Evolutionary conservation across 2,797 vertebrate genomes (phyloP).

Genomic region (Sebastes minor): DNA sequence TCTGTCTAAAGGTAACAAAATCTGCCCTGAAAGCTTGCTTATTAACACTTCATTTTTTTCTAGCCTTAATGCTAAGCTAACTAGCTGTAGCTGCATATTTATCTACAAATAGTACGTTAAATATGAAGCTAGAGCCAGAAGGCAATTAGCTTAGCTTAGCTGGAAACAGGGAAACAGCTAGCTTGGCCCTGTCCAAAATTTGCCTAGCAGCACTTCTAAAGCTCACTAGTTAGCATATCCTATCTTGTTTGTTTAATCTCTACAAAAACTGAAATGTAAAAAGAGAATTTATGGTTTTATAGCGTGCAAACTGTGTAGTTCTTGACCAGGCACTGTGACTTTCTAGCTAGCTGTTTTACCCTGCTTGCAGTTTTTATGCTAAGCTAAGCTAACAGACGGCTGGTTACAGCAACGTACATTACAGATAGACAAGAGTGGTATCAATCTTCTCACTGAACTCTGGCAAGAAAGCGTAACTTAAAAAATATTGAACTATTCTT

Average conservation of each 20-base stretch:
- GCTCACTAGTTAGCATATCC: not conserved
- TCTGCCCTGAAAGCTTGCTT: not conserved
- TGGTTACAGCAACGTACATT: not conserved
- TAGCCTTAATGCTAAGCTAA: not conserved
- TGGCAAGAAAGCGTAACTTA: not conserved
- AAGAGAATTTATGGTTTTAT: not conserved
- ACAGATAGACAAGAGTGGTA: not conserved
- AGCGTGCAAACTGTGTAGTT: not conserved
- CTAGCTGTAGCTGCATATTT: not conserved
- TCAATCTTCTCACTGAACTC: not conserved
- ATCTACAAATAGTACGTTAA: not conserved
- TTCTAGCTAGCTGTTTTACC: not conserved
- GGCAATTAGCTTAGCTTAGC: not conserved
- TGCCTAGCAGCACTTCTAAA: not conserved
- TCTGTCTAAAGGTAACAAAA: too few species aligned
- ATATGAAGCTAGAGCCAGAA: not conserved
- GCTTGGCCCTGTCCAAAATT: not conserved
- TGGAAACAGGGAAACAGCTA: not conserved
- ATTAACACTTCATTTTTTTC: not conserved
- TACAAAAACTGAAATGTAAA: not conserved
- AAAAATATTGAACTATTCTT: not conserved
- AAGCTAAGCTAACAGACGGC: not conserved
- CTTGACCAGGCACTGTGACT: not conserved
- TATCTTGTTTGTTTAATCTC: not conserved
- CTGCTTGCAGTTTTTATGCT: not conserved